Evolutionary conservation across 2,797 vertebrate species (phyloP), one percentile per base, ranked within the genome.

Genomic region (Agapornis canus): DNA sequence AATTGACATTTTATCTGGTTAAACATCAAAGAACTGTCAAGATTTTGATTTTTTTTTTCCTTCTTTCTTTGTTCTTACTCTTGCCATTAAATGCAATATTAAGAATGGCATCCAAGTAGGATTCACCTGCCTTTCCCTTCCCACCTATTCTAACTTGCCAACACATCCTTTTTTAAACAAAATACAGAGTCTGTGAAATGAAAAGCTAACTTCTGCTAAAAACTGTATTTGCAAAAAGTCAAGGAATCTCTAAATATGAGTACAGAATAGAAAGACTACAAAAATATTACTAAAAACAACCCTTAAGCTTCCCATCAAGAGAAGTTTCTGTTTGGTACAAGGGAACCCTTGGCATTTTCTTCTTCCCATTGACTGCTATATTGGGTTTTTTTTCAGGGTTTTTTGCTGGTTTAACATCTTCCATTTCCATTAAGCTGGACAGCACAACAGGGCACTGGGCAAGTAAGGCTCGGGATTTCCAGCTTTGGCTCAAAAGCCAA

Each of bases 401-500:
- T 83, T 82, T 86, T 35, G 63, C 25, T 2, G 0, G 19, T 61
- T 78, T 75, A 64, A 47, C 61, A 29, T 15, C 65, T 91, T 82
- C 65, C 12, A 23, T 65, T 42, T 68, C 20, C 47, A 42, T 72
- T 47, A 76, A 37, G 20, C 7, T 78, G 61, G 76, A 64, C n/a
- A 47, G 59, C 39, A 81, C 31, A 47, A 78, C 47, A 76, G 72
- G 54, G 54, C 57, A 59, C 45, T 26, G 69, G 59, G 45, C 76
- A 83, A 81, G 59, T 47, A 54, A 81, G 57, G 52, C 42, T 78
- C 0, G 0, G 56, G 80, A 90, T 86, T 88, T 82, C 29, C 88
- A 86, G 69, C 47, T 91, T 71, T 75, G 76, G 49, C 70, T 94
- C 80, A 59, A 88, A 91, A 92, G 39, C 37, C 85, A 69, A 56